phyloP scores from a whole-genome alignment of 35 echinoderm and acorn worm species.

The Strongylocentrotus purpuratus region DNA sequence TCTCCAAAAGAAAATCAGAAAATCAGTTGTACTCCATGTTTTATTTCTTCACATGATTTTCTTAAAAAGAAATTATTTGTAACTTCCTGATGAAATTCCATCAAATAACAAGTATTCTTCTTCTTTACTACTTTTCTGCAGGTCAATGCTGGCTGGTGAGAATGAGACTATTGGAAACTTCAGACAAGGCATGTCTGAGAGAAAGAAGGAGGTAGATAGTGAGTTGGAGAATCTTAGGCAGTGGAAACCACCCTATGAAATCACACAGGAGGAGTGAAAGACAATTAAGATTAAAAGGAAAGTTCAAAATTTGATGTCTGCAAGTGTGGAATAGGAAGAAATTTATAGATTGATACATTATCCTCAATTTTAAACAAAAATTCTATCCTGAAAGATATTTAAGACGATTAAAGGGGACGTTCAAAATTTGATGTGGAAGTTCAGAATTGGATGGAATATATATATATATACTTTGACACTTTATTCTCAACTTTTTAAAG shows the following conservation, averaged over 20 bases:
- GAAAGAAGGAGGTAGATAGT: not conserved
- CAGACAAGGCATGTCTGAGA: not conserved
- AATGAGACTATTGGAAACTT: not conserved
- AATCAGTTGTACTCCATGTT: no score
- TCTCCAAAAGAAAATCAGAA: no score
- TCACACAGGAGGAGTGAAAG: not conserved
- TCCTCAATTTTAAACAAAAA: no score
- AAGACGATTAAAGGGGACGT: no score
- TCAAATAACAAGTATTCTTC: not conserved
- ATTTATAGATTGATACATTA: no score
- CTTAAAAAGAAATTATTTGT: not conserved
- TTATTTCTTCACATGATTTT: no score
- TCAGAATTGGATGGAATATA: no score
- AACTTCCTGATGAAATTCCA: not conserved
- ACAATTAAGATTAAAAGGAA: not conserved
- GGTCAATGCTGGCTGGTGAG: constrained; percentile 10
- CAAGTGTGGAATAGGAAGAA: no score
- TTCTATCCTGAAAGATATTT: no score
- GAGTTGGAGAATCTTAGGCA: not conserved
- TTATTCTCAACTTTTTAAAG: no score
- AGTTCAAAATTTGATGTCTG: not conserved
- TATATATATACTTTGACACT: no score
- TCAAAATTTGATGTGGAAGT: no score
- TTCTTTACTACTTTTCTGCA: not conserved
- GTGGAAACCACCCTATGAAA: constrained; percentile 1